Conservation (phyloP, 1,140 invertebrate species). For the Ostrea edulis region DNA sequence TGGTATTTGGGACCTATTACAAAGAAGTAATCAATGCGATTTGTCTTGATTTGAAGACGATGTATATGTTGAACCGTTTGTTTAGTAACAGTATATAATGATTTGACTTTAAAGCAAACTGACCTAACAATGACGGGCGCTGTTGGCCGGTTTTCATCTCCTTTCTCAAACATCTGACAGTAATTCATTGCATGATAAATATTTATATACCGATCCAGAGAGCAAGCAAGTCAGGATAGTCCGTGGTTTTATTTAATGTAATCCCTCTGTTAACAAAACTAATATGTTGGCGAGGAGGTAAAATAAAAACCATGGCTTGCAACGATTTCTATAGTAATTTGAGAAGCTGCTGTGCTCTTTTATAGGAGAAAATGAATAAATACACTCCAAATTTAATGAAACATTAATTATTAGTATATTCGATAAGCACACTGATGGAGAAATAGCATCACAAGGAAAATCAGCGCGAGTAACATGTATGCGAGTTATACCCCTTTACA, state of each 20-base stretch:
- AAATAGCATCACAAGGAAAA: no score
- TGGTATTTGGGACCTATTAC: not conserved
- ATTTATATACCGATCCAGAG: not conserved
- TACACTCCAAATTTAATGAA: no score
- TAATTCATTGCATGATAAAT: conserved; percentile 28
- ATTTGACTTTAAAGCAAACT: conserved; percentile 19
- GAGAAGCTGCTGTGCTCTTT: no score
- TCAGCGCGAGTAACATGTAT: no score
- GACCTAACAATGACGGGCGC: not conserved
- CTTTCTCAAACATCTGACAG: not conserved
- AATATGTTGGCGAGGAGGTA: not conserved
- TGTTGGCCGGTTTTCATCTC: conserved; percentile 19
- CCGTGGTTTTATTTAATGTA: not conserved
- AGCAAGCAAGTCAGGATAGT: not conserved
- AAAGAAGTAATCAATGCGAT: conserved; percentile 17
- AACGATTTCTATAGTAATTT: no score
- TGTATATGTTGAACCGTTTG: not conserved
- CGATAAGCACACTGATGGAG: no score
- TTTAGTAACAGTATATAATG: conserved; percentile 17
- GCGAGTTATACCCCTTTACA: no score
- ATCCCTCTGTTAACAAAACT: no score
- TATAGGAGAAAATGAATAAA: no score
- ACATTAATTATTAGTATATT: no score
- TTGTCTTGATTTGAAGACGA: conserved; percentile 14
- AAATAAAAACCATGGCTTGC: not conserved